Evolutionary conservation across 2,888 invertebrate genomes (phyloP).

Genomic region (Atethmia centrago): DNA sequence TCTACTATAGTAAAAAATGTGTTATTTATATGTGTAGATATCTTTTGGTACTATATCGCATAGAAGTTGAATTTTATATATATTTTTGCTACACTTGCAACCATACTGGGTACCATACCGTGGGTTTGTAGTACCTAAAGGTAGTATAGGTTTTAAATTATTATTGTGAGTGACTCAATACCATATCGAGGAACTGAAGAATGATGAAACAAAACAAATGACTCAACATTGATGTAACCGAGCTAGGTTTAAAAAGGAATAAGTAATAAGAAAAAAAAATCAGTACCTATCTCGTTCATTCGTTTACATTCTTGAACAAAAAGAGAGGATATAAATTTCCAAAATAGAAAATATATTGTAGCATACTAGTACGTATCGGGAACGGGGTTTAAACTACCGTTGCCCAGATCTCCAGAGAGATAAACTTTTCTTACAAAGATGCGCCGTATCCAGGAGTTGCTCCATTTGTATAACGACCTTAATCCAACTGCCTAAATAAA

Average conservation of each 20-base stretch:
- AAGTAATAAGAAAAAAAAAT: not conserved
- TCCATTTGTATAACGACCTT: not conserved
- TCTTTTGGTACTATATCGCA: not conserved
- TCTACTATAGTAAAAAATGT: no score
- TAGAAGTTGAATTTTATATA: not conserved
- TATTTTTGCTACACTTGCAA: not conserved
- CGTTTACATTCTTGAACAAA: no score
- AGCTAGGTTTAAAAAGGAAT: not conserved
- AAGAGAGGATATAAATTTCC: not conserved
- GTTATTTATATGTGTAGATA: no score
- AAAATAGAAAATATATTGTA: not conserved
- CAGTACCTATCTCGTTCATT: not conserved
- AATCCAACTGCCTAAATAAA: not conserved
- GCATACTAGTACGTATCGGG: not conserved
- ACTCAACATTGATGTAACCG: conserved; percentile 9
- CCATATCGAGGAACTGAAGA: conserved; percentile 5
- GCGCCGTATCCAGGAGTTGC: no score
- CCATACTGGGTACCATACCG: not conserved
- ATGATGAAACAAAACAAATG: conserved; percentile 17
- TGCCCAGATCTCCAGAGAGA: not conserved
- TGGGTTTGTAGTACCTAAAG: not conserved
- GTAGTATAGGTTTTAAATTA: not conserved
- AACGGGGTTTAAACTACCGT: not conserved
- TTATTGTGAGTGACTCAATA: conserved; percentile 9
- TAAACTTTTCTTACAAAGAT: not conserved